Evolutionary conservation across 2,888 invertebrate species (phyloP), one percentile per base, ranked within the genome.

Genomic region (Drosophila phalerata): DNA sequence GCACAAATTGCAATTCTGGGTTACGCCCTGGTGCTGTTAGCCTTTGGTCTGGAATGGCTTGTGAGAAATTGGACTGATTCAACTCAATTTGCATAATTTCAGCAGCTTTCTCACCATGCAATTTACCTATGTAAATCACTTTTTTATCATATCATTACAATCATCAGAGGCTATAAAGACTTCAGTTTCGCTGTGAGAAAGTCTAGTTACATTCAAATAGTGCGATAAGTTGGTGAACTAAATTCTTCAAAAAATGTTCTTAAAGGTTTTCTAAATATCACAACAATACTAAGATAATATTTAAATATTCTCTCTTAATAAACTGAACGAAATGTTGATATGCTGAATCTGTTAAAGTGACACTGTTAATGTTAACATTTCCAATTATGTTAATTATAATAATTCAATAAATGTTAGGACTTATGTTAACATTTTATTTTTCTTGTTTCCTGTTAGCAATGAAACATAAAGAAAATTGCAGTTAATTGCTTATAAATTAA

Each of bases 61-160:
- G 5, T 52, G 13, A 32, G 56, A 38, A 60, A 30, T 49, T 56
- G n/a, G 17, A 17, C 22, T 37, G 19, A 19, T 11, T 22, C n/a
- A n/a, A 63, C 34, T 38, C 58, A 70, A 77, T 79, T 77, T 77
- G 67, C 71, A 77, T 77, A 77, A 70, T 63, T 69, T 65, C 32
- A 45, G 55, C 58, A 38, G 51, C 42, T 62, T 73, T 72, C 40
- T 38, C 78, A 37, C 61, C 52, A 55, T 69, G 74, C 58, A 76
- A 73, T 79, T 78, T 74, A 25, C 19, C 19, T 60, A 74, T 65
- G 76, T 74, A 76, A 76, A 76, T 79, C 65, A 76, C 55, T 48
- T 45, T 45, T 47, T 79, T 76, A 76, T 76, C 75, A 57, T 4
- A 45, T 37, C 37, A 48, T 63, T 61, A 40, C 79, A 57, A 73